phyloP scores from a whole-genome alignment of 2,888 invertebrate genomes.

The Parochlus steinenii region DNA sequence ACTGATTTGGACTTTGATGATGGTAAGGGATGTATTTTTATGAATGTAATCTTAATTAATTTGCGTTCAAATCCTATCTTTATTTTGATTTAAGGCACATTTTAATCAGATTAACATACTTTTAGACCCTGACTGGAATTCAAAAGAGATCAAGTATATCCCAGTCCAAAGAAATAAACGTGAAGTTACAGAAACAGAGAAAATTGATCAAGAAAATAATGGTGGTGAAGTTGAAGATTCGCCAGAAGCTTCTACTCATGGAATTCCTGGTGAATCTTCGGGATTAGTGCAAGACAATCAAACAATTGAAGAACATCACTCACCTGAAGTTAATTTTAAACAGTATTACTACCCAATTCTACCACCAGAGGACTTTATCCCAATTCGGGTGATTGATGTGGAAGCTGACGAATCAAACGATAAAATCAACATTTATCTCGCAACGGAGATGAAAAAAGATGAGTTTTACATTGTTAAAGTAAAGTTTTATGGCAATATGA shows the following conservation, averaged over 20 bases:
- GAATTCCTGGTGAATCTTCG: slow-evolving; percentile 1
- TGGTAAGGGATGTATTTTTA: neutral
- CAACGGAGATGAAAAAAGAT: slow-evolving; percentile 10
- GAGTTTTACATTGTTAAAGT: slow-evolving; percentile 10
- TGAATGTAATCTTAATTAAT: too few species aligned
- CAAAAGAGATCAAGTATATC: slow-evolving; percentile 9
- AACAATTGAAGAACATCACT: too few species aligned
- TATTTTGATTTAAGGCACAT: too few species aligned
- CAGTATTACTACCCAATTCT: neutral
- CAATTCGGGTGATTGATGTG: slow-evolving; percentile 6
- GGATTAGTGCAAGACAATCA: too few species aligned
- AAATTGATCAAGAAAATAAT: slow-evolving; percentile 4
- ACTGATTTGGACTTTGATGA: slow-evolving; percentile 11
- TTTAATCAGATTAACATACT: too few species aligned
- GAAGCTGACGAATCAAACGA: slow-evolving; percentile 11
- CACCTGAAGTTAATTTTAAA: too few species aligned
- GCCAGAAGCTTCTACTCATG: too few species aligned
- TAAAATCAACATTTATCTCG: slow-evolving; percentile 10
- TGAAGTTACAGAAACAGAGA: slow-evolving; percentile 1
- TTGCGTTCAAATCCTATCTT: too few species aligned
- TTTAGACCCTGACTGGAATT: slow-evolving; percentile 10
- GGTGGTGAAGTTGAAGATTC: slow-evolving; percentile 6
- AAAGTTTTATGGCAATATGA: slow-evolving; percentile 12
- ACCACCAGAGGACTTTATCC: slow-evolving; percentile 7
- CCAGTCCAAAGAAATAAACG: slow-evolving; percentile 9